Conservation (phyloP, 2,888 invertebrate species). For the Noctua janthe region DNA sequence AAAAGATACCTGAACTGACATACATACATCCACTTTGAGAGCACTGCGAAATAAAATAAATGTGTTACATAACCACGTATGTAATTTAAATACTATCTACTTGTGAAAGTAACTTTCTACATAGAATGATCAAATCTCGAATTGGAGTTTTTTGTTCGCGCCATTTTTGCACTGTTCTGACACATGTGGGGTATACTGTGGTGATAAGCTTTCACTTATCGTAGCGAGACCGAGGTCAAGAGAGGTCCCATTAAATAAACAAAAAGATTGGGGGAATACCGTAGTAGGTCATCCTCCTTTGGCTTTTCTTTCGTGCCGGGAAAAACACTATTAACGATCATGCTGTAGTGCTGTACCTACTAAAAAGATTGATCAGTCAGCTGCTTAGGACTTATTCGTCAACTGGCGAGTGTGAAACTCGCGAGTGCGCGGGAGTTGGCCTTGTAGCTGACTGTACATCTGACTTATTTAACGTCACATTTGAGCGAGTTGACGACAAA, state of each 20-base stretch:
- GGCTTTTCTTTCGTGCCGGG: no score
- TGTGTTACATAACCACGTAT: not conserved
- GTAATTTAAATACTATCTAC: not conserved
- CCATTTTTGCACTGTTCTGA: not conserved
- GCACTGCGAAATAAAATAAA: not conserved
- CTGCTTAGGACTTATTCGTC: not conserved
- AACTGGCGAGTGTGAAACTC: no score
- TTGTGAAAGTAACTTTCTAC: conserved; percentile 48
- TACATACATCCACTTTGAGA: not conserved
- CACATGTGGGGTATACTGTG: not conserved
- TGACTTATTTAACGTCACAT: no score
- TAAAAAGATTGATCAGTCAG: not conserved
- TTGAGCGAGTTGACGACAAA: no score
- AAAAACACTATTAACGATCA: not conserved
- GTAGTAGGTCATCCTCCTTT: not conserved
- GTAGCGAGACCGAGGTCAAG: not conserved
- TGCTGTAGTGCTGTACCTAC: not conserved
- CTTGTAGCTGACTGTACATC: no score
- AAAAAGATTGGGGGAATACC: not conserved
- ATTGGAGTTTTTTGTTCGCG: not conserved
- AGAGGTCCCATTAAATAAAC: not conserved
- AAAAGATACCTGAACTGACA: not conserved
- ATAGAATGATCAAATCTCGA: conserved; percentile 10
- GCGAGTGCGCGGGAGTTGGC: no score
- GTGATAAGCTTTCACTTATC: not conserved